Base-by-base conservation (phyloP, 2,888 invertebrate species). In the Stenotaenia linearis region DNA sequence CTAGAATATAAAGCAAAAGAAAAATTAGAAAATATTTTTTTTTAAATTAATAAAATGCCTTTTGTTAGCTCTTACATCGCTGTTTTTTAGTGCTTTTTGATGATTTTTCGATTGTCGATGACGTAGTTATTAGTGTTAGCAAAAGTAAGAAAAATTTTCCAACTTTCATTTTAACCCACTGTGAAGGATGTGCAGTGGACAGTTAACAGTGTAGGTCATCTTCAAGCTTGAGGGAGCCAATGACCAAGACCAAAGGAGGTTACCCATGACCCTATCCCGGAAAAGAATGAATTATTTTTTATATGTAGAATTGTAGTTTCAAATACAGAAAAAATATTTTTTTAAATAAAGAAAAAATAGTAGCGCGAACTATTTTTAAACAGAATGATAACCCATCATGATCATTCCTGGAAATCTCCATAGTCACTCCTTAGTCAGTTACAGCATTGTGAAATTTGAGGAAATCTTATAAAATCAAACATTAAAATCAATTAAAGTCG, bases 1-100 rank as follows among this genome's bases (percentile, higher is more conserved):
- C 95, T 95, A 86, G 25, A 83, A 82, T 75, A 6, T 10, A 21
- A 56, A n/a, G n/a, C n/a, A n/a, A n/a, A n/a, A n/a, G n/a, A n/a
- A n/a, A n/a, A n/a, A n/a, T n/a, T n/a, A n/a, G n/a, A n/a, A n/a
- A n/a, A n/a, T n/a, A n/a, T n/a, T 21, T 21, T 56, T 56, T 56
- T 56, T 21, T 56, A 21, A 56, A 56, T 56, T 10, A 56, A 7
- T 56, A 69, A 15, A 28, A 25, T 69, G 23, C 28, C 4, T 28
- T 2, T 28, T 69, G 23, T 61, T 7, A 23, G 23, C 18, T 28
- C 69, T 69, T 69, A 69, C 69, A 25, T 69, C 69, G 23, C 6
- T 69, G 69, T 12, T 69, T 69, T 12, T 69, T 69, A 0, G 28
- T 28, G 28, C 69, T 69, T 25, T 69, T 69, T 18, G 50, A 0